Evolutionary conservation across 2,888 invertebrate species (phyloP).

Genomic region (Glaucopsyche alexis): DNA sequence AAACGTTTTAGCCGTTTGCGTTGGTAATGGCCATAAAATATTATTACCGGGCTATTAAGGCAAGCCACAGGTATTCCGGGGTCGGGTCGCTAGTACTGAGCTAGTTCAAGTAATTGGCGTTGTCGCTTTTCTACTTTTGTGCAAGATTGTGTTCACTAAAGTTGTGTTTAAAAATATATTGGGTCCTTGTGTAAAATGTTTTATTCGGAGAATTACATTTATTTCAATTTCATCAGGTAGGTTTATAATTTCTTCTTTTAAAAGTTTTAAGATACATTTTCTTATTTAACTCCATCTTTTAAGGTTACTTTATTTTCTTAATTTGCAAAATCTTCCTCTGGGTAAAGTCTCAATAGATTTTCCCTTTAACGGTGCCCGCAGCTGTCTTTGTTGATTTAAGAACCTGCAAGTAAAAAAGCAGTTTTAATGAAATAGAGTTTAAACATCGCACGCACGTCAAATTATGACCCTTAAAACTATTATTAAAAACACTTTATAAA

Average conservation of each 20-base stretch:
- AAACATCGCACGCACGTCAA: too few relatives aligned
- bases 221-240: not conserved
- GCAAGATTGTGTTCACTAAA: conserved; percentile 14
- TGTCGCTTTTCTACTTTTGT: conserved; percentile 59
- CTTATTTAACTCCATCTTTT: not conserved
- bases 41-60: conserved; percentile 71
- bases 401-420: not conserved
- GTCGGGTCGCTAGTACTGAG: conserved; percentile 58
- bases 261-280: not conserved
- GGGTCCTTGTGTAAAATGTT: not conserved
- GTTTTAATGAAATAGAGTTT: not conserved
- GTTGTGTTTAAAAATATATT: conserved; percentile 13
- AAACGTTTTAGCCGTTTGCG: conserved; percentile 65
- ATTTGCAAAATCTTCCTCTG: not conserved
- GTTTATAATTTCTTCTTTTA: not conserved
- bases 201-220: not conserved
- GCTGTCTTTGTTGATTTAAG: not conserved
- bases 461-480: too few relatives aligned
- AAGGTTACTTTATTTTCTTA: not conserved
- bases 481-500: too few relatives aligned
- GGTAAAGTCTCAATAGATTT: conserved; percentile 4
- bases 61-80: conserved; percentile 71
- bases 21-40: conserved; percentile 75
- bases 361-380: not conserved
- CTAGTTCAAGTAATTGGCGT: conserved; percentile 65